Evolutionary conservation across 1,140 invertebrate species (phyloP), one percentile per base, ranked within the genome.

Genomic region (Brachionus paranguensis): DNA sequence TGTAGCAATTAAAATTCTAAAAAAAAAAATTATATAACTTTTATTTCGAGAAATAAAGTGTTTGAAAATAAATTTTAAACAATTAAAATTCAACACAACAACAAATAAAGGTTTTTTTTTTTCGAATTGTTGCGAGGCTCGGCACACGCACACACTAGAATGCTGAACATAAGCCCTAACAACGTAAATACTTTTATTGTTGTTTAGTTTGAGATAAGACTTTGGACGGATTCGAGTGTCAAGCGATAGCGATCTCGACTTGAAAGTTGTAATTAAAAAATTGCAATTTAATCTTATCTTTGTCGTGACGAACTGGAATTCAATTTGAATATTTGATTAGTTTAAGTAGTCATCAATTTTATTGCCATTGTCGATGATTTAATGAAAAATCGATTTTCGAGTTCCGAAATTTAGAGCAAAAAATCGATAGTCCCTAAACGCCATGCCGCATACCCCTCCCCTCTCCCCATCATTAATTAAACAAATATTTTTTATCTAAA

Each of bases 241-340:
- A 68, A 68, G 33, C 65, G 65, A 68, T 68, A 68, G 33, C 27
- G 27, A 68, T 68, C 65, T 60, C 17, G 53, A 60, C 53, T 60
- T 1, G 20, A 60, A 60, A 60, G n/a, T 60, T 68, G 27, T 68
- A 33, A 33, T 68, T 68, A 68, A 68, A 33, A 68, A 68, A 33
- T 68, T 33, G 33, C 27, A 68, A 68, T 68, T 68, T 41, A 33
- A 29, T 68, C 65, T 68, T 68, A 68, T 68, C 65, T 68, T 68
- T 68, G 33, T 68, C 24, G 65, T 68, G 65, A 68, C 65, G 65
- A 68, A 14, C 11, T 68, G 3, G 27, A 68, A 33, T 41, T 68
- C 65, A 68, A 68, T 68, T 68, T 68, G 65, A 68, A 68, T 68
- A 68, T 68, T 68, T 68, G 65, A 68, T 68, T 68, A 68, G 65